Base-by-base conservation (phyloP, 2,888 invertebrate genomes). In the Temnothorax ravouxi region DNA sequence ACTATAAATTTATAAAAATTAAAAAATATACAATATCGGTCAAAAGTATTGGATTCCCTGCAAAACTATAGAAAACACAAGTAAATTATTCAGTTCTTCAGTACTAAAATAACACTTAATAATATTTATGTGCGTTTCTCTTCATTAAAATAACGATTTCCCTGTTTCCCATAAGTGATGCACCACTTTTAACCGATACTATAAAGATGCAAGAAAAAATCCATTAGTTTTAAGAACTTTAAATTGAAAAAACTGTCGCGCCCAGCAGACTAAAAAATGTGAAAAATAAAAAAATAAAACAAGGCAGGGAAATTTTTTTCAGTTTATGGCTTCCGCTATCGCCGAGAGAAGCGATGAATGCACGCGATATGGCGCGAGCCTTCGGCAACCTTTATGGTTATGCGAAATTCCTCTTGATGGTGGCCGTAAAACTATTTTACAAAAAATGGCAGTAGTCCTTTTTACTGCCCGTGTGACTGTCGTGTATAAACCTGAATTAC, bases 391-490 rank as follows among this genome's bases (percentile, higher is more conserved):
- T 94, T 94, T 94, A 94, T 94, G 93, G 93, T 91, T 90, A 92
- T 91, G 94, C 93, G 94, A 94, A 94, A 94, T 94, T 94, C 94
- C 93, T 91, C 75, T 84, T 77, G 29, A 64, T 88, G 85, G 92
- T 90, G 90, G 92, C 91, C 92, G 93, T 94, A 94, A 94, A 94
- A 94, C 94, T 94, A 94, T 94, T 94, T 94, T 94, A 94, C 94
- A 93, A 93, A 91, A 93, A 92, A 93, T 91, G 92, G 92, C 93
- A 90, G 90, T 86, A 88, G 89, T 91, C 89, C 91, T 91, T 91
- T 93, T 91, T 93, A 91, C 88, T 89, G 89, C 89, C 87, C 86
- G 82, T 85, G 62, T 83, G 86, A 90, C 90, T 85, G 87, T 87
- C 89, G 79, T 87, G 90, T 92, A 92, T 92, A 91, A 91, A 91